A percentile compares a stretch with the other conserved stretches of the same genome.
Conservation (phyloP, 2,113 vertebrate species). For the Muntiacus reevesi region DNA sequence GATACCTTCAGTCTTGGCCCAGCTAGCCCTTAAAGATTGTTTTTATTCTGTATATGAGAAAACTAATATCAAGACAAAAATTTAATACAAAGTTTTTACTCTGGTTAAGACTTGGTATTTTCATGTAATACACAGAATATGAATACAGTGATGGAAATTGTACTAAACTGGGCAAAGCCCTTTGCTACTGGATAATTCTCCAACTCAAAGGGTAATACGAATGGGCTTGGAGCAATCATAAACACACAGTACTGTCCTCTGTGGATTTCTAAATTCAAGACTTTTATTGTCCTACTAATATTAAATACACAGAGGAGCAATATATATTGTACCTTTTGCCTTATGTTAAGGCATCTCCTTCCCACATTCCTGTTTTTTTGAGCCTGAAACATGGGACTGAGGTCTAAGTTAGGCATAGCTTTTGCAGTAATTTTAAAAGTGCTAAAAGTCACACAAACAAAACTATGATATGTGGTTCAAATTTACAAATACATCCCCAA, state of each 20-base stretch:
- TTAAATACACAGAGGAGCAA: neutral
- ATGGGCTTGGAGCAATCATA: neutral
- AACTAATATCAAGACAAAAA: slow-evolving; percentile 9
- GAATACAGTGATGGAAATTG: neutral
- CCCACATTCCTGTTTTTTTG: neutral
- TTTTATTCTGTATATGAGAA: slow-evolving; percentile 20
- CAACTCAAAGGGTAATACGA: neutral
- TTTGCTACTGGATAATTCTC: neutral
- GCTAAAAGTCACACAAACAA: neutral
- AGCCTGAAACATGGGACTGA: neutral
- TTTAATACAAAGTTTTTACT: neutral
- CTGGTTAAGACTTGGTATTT: neutral
- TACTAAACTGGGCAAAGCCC: neutral
- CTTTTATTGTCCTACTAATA: neutral
- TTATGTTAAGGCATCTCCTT: neutral
- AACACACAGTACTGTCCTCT: neutral
- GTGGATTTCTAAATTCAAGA: neutral
- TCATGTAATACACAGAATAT: slow-evolving; percentile 3
- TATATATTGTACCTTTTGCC: neutral
- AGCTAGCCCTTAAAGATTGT: neutral
- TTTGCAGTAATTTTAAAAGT: neutral
- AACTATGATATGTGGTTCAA: neutral
- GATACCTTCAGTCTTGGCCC: neutral
- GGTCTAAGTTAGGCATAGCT: neutral
- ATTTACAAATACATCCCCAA: neutral